phyloP scores from a whole-genome alignment of 2,888 invertebrate species.

The Tenthredo mesomela region DNA sequence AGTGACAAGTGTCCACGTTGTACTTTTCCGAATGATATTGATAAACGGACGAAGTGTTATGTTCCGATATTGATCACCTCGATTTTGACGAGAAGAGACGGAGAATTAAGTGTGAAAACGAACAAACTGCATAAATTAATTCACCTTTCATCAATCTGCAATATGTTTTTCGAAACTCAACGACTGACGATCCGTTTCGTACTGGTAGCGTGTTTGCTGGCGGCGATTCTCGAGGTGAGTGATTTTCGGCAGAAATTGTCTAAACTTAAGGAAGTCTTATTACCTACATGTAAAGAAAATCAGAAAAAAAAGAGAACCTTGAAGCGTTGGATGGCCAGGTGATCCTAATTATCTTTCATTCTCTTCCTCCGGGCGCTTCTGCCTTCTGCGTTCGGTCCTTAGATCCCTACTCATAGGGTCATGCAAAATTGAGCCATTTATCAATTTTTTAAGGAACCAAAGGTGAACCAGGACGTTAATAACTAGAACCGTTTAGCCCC shows the following conservation, averaged over 20 bases:
- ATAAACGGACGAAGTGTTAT: slow-evolving; percentile 18
- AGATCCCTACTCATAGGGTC: background rate
- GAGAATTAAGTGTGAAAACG: background rate
- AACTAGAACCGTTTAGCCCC: background rate
- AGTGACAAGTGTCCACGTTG: slow-evolving; percentile 7
- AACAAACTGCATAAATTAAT: background rate
- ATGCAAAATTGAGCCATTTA: slow-evolving; percentile 19
- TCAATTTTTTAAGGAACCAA: slow-evolving; percentile 16
- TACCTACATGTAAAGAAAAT: background rate
- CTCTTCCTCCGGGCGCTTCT: background rate
- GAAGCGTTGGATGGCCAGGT: slow-evolving; percentile 15
- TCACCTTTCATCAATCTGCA: slow-evolving; percentile 4
- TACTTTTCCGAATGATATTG: background rate
- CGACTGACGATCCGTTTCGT: slow-evolving; percentile 57
- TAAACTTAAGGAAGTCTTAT: background rate
- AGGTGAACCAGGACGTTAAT: background rate
- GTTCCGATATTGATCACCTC: background rate
- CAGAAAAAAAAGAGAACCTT: background rate
- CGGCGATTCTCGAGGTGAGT: slow-evolving; percentile 59
- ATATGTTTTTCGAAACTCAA: slow-evolving; percentile 58
- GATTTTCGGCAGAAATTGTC: background rate
- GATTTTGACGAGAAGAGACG: background rate
- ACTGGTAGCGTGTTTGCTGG: slow-evolving; percentile 56
- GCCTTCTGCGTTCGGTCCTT: background rate
- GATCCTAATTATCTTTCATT: slow-evolving; percentile 41